Conservation (phyloP, 2,797 vertebrate species). For the Mustela erminea region DNA sequence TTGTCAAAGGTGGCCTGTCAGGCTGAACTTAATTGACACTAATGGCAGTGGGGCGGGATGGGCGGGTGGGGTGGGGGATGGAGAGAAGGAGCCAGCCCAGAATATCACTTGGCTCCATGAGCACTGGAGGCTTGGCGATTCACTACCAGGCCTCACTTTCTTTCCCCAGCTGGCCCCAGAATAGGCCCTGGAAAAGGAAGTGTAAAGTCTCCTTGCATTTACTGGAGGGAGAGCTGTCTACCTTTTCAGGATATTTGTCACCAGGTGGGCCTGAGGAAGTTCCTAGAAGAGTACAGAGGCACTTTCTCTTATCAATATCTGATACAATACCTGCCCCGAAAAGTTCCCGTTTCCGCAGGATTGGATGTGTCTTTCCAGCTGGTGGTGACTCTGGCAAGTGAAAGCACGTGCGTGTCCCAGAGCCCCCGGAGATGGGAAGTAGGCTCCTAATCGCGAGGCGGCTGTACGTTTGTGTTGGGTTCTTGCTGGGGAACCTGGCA, state of each 20-base stretch:
- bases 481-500: not conserved
- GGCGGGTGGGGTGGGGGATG: not conserved
- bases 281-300: slow-evolving; percentile 80
- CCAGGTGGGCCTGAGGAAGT: slow-evolving; percentile 81
- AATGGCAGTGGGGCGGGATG: slow-evolving; percentile 69
- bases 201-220: slow-evolving; percentile 57
- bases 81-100: slow-evolving; percentile 82
- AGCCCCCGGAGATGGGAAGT: slow-evolving; percentile 57
- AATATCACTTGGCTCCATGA: slow-evolving; percentile 74
- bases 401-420: slow-evolving; percentile 38
- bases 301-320: slow-evolving; percentile 74
- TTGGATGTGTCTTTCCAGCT: not conserved
- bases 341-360: slow-evolving; percentile 58
- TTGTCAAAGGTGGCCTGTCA: slow-evolving; percentile 87
- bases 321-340: slow-evolving; percentile 75
- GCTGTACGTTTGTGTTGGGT: not conserved
- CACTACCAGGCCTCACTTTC: slow-evolving; percentile 68
- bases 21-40: slow-evolving; percentile 83
- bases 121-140: slow-evolving; percentile 74
- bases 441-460: not conserved
- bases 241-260: slow-evolving; percentile 80
- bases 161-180: slow-evolving; percentile 75
- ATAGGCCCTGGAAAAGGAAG: slow-evolving; percentile 79
- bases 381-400: slow-evolving; percentile 68
- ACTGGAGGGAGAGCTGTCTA: slow-evolving; percentile 73